A percentile compares a stretch with the other conserved stretches of the same genome.
Evolutionary conservation across 2,888 invertebrate species (phyloP).

Genomic region (Andrena chrysosceles): DNA sequence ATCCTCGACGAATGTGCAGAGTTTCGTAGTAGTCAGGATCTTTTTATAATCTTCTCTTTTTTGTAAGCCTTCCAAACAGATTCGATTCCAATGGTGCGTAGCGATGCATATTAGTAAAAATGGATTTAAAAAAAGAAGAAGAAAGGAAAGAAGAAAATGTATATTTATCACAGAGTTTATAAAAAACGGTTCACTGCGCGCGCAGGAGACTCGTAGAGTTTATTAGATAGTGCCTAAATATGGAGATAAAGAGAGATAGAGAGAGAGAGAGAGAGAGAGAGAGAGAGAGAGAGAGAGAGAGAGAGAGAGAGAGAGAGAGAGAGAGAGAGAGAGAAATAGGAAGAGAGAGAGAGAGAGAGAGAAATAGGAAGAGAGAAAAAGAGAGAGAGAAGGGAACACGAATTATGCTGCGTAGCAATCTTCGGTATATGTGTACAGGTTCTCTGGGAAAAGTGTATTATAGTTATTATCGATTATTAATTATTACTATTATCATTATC

Average conservation of each 20-base stretch:
- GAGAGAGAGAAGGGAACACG: slow-evolving; percentile 36
- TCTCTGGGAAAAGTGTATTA: slow-evolving; percentile 75
- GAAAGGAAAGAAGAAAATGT: slow-evolving; percentile 55
- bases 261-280: slow-evolving; percentile 6
- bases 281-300: slow-evolving; percentile 15
- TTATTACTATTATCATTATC: slow-evolving; percentile 69
- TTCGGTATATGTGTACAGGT: slow-evolving; percentile 71
- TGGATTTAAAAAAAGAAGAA: slow-evolving; percentile 38
- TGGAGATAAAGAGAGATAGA: slow-evolving; percentile 15
- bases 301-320: not conserved
- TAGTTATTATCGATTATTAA: slow-evolving; percentile 71
- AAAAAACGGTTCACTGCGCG: slow-evolving; percentile 53
- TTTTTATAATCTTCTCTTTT: slow-evolving; percentile 19
- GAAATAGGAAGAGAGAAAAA: no score
- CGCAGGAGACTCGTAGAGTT: slow-evolving; percentile 55
- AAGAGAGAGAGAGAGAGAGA: slow-evolving; percentile 1
- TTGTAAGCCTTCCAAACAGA: slow-evolving; percentile 57
- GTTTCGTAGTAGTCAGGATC: slow-evolving; percentile 38
- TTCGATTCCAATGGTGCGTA: slow-evolving; percentile 79
- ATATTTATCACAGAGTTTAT: slow-evolving; percentile 71
- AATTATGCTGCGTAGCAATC: slow-evolving; percentile 70
- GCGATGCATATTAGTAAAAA: slow-evolving; percentile 54
- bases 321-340: slow-evolving; percentile 2
- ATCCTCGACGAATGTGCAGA: slow-evolving; percentile 26
- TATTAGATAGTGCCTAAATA: slow-evolving; percentile 63